phyloP scores from a whole-genome alignment of 2,797 vertebrate species.

The Protosalanx chinensis region DNA sequence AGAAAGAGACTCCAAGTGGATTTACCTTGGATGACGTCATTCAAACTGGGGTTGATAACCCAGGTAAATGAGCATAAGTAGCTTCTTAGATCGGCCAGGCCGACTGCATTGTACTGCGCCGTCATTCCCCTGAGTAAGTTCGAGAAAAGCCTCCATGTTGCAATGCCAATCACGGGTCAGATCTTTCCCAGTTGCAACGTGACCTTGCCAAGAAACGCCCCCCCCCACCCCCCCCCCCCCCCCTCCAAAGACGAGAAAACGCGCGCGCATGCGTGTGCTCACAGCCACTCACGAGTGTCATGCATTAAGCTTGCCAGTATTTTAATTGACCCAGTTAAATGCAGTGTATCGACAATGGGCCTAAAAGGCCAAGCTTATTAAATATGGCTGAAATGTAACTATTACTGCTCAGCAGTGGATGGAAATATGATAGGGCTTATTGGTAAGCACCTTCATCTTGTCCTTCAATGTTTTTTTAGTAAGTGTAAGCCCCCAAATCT shows the following conservation, averaged over 20 bases:
- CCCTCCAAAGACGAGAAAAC: not conserved
- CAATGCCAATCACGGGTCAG: constrained; percentile 3
- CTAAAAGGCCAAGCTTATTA: not conserved
- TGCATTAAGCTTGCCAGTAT: not conserved
- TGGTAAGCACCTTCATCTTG: not conserved
- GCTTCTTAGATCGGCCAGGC: too few relatives aligned
- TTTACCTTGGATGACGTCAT: constrained; percentile 83
- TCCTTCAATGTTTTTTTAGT: not conserved
- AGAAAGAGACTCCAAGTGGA: constrained; percentile 80
- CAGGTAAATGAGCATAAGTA: constrained; percentile 66
- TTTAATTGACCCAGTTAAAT: not conserved
- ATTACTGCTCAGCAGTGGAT: not conserved
- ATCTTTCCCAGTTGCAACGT: not conserved
- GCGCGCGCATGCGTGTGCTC: not conserved
- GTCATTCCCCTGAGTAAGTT: not conserved
- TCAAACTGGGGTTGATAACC: constrained; percentile 86
- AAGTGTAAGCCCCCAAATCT: not conserved
- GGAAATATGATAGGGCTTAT: not conserved
- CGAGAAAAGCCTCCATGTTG: not conserved
- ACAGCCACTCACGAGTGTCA: not conserved
- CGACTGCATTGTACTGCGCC: not conserved
- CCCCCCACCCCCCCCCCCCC: not conserved
- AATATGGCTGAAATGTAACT: not conserved
- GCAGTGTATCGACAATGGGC: not conserved
- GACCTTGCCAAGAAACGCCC: not conserved